A percentile compares a stretch with the other conserved stretches of the same genome.
phyloP scores from a whole-genome alignment of 2,888 invertebrate species.

The Protula sp. region DNA sequence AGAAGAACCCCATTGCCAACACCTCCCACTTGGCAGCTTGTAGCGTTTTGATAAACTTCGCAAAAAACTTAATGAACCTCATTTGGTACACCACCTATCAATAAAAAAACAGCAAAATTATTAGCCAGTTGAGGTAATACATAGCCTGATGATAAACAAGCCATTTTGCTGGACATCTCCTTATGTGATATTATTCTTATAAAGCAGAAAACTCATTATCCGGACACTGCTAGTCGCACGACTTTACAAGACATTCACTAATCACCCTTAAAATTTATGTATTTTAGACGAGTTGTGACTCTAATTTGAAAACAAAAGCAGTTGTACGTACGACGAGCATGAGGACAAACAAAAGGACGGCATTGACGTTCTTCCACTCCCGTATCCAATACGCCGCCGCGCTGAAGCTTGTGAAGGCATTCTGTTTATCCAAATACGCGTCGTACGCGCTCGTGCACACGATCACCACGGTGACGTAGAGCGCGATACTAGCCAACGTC shows the following conservation, averaged over 20 bases:
- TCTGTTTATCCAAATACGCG: constrained; percentile 37
- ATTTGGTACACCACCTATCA: constrained; percentile 48
- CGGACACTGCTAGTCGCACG: too few relatives aligned
- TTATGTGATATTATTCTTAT: too few relatives aligned
- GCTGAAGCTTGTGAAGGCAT: constrained; percentile 34
- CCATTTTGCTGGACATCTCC: too few relatives aligned
- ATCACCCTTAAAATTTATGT: too few relatives aligned
- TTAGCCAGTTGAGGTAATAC: too few relatives aligned
- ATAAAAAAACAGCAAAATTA: neutral
- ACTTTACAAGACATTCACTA: too few relatives aligned
- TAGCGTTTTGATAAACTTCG: constrained; percentile 49
- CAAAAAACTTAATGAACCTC: constrained; percentile 52
- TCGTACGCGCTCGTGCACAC: constrained; percentile 45
- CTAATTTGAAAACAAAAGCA: too few relatives aligned
- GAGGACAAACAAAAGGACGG: constrained; percentile 54
- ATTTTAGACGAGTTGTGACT: too few relatives aligned
- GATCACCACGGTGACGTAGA: constrained; percentile 47
- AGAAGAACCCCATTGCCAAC: constrained; percentile 49
- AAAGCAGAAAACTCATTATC: too few relatives aligned
- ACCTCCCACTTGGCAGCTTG: constrained; percentile 40
- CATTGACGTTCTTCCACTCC: constrained; percentile 50
- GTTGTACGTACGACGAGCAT: constrained; percentile 51
- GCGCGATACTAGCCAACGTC: constrained; percentile 35
- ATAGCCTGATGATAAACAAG: too few relatives aligned
- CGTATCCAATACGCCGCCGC: constrained; percentile 45